A percentile compares a stretch with the other conserved stretches of the same genome.
These are phyloP conservation scores for Oncorhynchus gorbuscha DNA, from an alignment of 2,113 vertebrate genomes.

Conservation along the genomic window DNA sequence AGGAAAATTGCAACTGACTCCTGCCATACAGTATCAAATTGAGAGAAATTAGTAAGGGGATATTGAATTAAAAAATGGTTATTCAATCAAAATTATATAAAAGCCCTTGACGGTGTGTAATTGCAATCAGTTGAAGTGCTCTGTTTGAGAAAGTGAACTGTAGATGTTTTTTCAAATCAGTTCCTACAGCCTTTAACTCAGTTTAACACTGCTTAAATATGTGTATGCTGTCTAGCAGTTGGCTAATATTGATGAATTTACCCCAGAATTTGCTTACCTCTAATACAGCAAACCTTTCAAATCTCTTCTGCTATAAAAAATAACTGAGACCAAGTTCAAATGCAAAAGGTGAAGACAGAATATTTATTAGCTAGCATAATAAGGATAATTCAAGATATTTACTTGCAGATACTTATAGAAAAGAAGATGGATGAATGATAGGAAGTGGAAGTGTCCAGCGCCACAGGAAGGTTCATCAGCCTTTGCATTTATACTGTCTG, in stretches of 20 bases:
- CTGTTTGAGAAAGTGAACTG: constrained; percentile 3
- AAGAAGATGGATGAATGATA: too few relatives aligned
- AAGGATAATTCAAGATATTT: too few relatives aligned
- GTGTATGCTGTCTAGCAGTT: too few relatives aligned
- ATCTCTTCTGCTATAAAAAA: too few relatives aligned
- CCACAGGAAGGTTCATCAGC: too few relatives aligned
- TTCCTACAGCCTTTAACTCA: neutral
- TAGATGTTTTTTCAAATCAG: neutral
- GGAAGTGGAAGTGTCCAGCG: too few relatives aligned
- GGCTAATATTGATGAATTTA: neutral
- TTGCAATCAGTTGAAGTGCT: constrained; percentile 65
- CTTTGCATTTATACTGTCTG: too few relatives aligned
- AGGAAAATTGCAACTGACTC: constrained; percentile 49
- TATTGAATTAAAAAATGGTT: constrained; percentile 56
- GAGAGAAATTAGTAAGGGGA: constrained; percentile 31
- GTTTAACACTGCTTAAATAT: neutral
- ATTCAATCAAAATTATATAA: constrained; percentile 53
- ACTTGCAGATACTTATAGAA: too few relatives aligned
- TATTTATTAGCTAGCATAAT: too few relatives aligned
- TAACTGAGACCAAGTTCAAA: too few relatives aligned
- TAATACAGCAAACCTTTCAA: too few relatives aligned
- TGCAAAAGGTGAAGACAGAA: too few relatives aligned
- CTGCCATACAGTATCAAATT: constrained; percentile 42
- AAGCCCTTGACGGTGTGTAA: constrained; percentile 61
- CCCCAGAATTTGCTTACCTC: neutral